These are phyloP conservation scores for Solen grandis DNA, from an alignment of 1,140 invertebrate genomes.

Conservation along the genomic window DNA sequence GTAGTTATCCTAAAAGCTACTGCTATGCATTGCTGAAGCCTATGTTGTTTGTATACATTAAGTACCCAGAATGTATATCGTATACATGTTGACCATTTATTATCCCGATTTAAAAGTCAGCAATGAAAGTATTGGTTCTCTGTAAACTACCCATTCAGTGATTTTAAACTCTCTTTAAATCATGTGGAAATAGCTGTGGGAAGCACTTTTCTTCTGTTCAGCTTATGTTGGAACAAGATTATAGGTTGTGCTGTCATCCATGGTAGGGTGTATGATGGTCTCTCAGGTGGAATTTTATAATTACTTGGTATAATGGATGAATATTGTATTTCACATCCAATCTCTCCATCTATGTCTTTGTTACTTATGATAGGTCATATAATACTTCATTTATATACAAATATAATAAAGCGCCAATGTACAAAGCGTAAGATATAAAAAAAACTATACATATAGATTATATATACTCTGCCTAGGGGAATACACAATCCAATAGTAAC, in stretches of 20 bases:
- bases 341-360: background rate
- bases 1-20: background rate
- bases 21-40: background rate
- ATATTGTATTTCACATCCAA: background rate
- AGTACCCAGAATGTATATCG: background rate
- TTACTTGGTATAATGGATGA: background rate
- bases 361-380: too few relatives aligned
- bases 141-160: background rate
- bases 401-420: too few relatives aligned
- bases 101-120: background rate
- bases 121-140: background rate
- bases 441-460: too few relatives aligned
- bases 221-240: background rate
- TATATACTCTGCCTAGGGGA: too few relatives aligned
- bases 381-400: too few relatives aligned
- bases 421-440: too few relatives aligned
- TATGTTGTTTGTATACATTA: constrained; percentile 5
- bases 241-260: background rate
- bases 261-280: background rate
- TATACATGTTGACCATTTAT: background rate
- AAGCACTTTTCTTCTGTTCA: background rate
- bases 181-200: constrained; percentile 1
- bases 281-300: background rate
- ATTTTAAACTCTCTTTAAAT: background rate
- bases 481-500: too few relatives aligned